These are phyloP conservation scores for Microtus pennsylvanicus DNA, from an alignment of 2,113 vertebrate species.

Conservation along the genomic window DNA sequence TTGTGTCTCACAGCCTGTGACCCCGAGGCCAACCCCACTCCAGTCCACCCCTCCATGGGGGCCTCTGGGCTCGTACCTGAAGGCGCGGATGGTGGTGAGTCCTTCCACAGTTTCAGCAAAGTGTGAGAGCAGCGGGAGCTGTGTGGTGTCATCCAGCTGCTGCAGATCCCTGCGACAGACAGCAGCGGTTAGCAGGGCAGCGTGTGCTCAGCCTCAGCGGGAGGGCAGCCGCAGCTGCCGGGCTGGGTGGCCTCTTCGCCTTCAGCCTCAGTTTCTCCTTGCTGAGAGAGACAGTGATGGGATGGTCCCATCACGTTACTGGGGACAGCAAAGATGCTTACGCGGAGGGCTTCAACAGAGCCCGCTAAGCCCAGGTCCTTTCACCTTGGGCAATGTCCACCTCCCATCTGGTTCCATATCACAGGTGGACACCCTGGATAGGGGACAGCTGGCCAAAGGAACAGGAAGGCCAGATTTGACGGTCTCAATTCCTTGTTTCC, in stretches of 20 bases:
- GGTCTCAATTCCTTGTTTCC: not conserved
- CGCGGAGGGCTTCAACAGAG: not conserved
- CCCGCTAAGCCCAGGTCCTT: not conserved
- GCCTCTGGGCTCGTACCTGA: slow-evolving; percentile 89
- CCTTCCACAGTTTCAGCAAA: slow-evolving; percentile 99
- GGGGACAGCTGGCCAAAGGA: not conserved
- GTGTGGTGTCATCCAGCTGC: slow-evolving; percentile 97
- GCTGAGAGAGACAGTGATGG: not conserved
- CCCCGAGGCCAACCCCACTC: not conserved
- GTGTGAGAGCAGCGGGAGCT: slow-evolving; percentile 96
- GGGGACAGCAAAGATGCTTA: rapidly evolving
- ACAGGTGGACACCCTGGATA: not conserved
- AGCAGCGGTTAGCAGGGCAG: not conserved
- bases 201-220: not conserved
- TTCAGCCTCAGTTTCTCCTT: not conserved
- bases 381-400: rapidly evolving
- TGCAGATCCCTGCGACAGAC: slow-evolving; percentile 93
- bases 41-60: too few relatives aligned
- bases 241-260: not conserved
- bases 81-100: slow-evolving; percentile 96
- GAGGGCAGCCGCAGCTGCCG: not conserved
- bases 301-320: not conserved
- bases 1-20: not conserved
- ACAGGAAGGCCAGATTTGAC: not conserved
- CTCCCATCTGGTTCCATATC: not conserved